These are phyloP conservation scores for Sander lucioperca DNA, from an alignment of 2,113 vertebrate species.

Conservation along the genomic window DNA sequence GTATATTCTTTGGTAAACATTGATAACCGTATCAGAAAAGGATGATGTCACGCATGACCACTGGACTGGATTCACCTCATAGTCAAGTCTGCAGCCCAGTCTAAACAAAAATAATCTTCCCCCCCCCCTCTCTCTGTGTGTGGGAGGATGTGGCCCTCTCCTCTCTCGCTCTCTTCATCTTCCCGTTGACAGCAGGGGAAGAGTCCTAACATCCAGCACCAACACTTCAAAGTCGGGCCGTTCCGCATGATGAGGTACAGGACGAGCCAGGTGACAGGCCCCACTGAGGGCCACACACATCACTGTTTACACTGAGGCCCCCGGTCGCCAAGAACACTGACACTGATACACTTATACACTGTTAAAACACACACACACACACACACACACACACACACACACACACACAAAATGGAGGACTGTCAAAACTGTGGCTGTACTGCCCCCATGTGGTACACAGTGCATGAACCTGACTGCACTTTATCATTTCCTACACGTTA, in stretches of 20 bases:
- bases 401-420: not conserved
- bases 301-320: constrained; percentile 55
- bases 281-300: constrained; percentile 54
- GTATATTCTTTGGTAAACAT: not conserved
- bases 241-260: constrained; percentile 62
- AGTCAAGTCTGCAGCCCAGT: constrained; percentile 20
- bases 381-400: not conserved
- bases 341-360: constrained; percentile 25
- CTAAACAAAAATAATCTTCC: constrained; percentile 31
- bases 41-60: not conserved
- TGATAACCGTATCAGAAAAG: not conserved
- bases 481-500: not conserved
- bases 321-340: constrained; percentile 33
- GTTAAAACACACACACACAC: not conserved
- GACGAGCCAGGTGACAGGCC: constrained; percentile 47
- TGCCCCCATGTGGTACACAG: constrained; percentile 75
- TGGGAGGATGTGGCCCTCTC: constrained; percentile 17
- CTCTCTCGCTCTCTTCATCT: not conserved
- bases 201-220: constrained; percentile 26
- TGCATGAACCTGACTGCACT: not conserved
- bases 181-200: constrained; percentile 17
- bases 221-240: constrained; percentile 47
- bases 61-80: constrained; percentile 26
- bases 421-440: constrained; percentile 63
- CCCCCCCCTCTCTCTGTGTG: not conserved